phyloP scores from a whole-genome alignment of 2,888 invertebrate species.

The Drosophila paranaensis region DNA sequence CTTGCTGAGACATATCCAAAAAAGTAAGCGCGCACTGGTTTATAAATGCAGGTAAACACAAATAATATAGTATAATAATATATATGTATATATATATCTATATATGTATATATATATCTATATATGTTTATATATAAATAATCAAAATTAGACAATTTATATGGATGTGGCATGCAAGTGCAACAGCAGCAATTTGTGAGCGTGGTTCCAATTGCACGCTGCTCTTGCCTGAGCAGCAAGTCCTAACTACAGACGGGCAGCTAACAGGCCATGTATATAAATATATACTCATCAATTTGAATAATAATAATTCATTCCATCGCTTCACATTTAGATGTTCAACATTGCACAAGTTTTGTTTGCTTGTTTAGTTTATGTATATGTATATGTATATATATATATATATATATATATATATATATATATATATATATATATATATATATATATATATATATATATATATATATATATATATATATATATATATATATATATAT shows the following conservation, averaged over 20 bases:
- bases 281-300: slow-evolving; percentile 29
- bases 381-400: slow-evolving; percentile 22
- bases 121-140: slow-evolving; percentile 46
- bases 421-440: slow-evolving; percentile 45
- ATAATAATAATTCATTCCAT: slow-evolving; percentile 37
- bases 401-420: slow-evolving; percentile 45
- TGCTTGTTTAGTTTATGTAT: slow-evolving; percentile 38
- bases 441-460: slow-evolving; percentile 36
- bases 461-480: slow-evolving; percentile 23
- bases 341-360: slow-evolving; percentile 76
- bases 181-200: slow-evolving; percentile 66
- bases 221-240: slow-evolving; percentile 14
- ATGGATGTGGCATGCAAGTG: slow-evolving; percentile 22
- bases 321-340: slow-evolving; percentile 60
- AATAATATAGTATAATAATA: slow-evolving; percentile 57
- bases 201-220: slow-evolving; percentile 18
- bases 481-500: slow-evolving; percentile 21
- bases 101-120: no score
- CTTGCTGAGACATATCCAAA: slow-evolving; percentile 62
- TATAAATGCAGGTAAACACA: slow-evolving; percentile 72
- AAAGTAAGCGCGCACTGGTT: slow-evolving; percentile 51
- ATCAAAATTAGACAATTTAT: slow-evolving; percentile 43
- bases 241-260: slow-evolving; percentile 14
- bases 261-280: slow-evolving; percentile 18
- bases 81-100: slow-evolving; percentile 24